Evolutionary conservation across 2,113 vertebrate genomes (phyloP).

Genomic region (Lamprotornis superbus): DNA sequence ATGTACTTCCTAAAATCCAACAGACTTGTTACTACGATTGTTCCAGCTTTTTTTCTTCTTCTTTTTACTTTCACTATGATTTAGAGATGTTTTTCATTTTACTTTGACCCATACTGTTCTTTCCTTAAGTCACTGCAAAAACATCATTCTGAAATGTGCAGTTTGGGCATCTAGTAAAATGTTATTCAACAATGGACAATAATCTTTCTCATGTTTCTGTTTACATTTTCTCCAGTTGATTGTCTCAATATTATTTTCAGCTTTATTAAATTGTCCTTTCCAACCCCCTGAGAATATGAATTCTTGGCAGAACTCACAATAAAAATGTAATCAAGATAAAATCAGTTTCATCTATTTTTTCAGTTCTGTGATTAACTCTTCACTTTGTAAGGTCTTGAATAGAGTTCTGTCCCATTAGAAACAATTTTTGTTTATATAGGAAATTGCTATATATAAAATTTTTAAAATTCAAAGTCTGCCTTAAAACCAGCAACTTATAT

Average conservation of each 20-base stretch:
- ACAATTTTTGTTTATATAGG: not conserved
- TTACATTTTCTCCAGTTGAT: not conserved
- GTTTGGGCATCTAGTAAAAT: slow-evolving; percentile 8
- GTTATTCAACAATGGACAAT: not conserved
- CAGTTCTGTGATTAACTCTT: slow-evolving; percentile 10
- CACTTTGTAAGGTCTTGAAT: not conserved
- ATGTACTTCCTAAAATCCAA: not conserved
- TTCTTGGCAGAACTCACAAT: slow-evolving; percentile 1
- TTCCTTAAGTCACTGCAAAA: not conserved
- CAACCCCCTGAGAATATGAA: not conserved
- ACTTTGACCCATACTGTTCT: not conserved
- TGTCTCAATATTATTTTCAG: slow-evolving; percentile 30
- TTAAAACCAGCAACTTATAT: not conserved
- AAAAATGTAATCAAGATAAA: slow-evolving; percentile 29
- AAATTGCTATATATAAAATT: not conserved
- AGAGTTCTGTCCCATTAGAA: not conserved
- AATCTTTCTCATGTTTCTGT: slow-evolving; percentile 17
- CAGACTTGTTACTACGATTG: not conserved
- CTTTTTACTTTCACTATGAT: not conserved
- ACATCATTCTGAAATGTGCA: not conserved
- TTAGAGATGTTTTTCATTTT: not conserved
- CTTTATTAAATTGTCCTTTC: slow-evolving; percentile 19
- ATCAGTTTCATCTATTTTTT: not conserved
- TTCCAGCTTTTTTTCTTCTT: not conserved
- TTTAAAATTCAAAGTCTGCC: not conserved